Evolutionary conservation across 2,888 invertebrate genomes (phyloP).

Genomic region (Hydrotaea diabolus): DNA sequence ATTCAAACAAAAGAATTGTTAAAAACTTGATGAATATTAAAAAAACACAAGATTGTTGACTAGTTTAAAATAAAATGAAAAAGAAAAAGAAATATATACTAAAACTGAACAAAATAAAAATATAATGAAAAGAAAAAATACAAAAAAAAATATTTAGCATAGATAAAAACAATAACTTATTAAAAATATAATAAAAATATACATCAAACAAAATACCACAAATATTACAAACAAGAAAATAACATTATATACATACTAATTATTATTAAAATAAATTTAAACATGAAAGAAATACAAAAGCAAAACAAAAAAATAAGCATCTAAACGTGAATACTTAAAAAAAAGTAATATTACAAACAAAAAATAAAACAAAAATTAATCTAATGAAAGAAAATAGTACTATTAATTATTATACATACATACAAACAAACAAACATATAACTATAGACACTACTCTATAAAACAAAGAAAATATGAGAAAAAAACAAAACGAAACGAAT

Average conservation of each 20-base stretch:
- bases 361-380: slow-evolving; percentile 35
- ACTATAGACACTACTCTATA: slow-evolving; percentile 49
- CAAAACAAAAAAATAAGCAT: slow-evolving; percentile 47
- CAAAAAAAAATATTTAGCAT: slow-evolving; percentile 64
- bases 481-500: slow-evolving; percentile 54
- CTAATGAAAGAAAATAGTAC: slow-evolving; percentile 24
- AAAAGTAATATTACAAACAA: slow-evolving; percentile 58
- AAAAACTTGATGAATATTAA: slow-evolving; percentile 63
- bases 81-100: slow-evolving; percentile 47
- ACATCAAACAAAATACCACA: slow-evolving; percentile 46
- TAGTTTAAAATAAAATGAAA: slow-evolving; percentile 54
- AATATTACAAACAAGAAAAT: slow-evolving; percentile 46
- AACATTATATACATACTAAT: slow-evolving; percentile 43
- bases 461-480: slow-evolving; percentile 5
- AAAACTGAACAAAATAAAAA: slow-evolving; percentile 16
- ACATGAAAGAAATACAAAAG: slow-evolving; percentile 25
- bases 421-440: slow-evolving; percentile 47
- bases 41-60: slow-evolving; percentile 66
- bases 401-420: slow-evolving; percentile 37
- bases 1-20: slow-evolving; percentile 71
- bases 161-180: slow-evolving; percentile 64
- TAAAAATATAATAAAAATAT: slow-evolving; percentile 60
- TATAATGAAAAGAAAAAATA: slow-evolving; percentile 36
- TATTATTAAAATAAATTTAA: slow-evolving; percentile 29
- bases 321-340: slow-evolving; percentile 49